phyloP scores from a whole-genome alignment of 1,140 invertebrate species.

The Zeugodacus cucurbitae region DNA sequence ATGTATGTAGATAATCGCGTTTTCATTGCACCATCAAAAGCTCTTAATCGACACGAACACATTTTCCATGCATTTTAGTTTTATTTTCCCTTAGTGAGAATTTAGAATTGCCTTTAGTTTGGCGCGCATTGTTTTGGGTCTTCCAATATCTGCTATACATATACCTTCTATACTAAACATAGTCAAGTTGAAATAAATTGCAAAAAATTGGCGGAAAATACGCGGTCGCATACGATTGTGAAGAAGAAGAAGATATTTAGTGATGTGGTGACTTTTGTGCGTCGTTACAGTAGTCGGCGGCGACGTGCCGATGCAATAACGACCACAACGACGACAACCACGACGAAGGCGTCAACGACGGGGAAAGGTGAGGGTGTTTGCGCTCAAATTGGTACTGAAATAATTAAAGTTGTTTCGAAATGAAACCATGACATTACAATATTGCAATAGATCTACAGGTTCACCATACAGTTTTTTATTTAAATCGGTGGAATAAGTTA shows the following conservation, averaged over 20 bases:
- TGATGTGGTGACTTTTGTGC: constrained; percentile 30
- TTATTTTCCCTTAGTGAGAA: constrained; percentile 7
- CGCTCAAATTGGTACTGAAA: not conserved
- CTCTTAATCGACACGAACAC: not conserved
- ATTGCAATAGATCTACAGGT: too few species aligned
- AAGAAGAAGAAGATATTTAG: constrained; percentile 26
- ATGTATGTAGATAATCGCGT: not conserved
- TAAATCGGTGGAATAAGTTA: too few species aligned
- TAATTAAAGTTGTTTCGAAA: too few species aligned
- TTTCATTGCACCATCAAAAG: constrained; percentile 21
- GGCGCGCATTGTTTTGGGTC: constrained; percentile 9
- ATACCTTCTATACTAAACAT: not conserved
- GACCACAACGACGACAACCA: not conserved
- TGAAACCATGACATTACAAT: too few species aligned
- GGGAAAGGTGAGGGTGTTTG: not conserved
- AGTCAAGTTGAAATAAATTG: not conserved
- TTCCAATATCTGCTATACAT: not conserved
- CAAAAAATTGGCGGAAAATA: constrained; percentile 16
- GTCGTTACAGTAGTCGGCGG: constrained; percentile 22
- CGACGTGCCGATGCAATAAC: not conserved
- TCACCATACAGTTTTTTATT: too few species aligned
- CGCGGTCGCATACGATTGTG: not conserved
- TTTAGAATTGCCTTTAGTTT: constrained; percentile 16
- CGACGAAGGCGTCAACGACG: not conserved
- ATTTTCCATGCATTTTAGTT: constrained; percentile 18